Percentiles rank a stretch among this genome's conserved stretches.
These are phyloP conservation scores for Sitodiplosis mosellana DNA, from an alignment of 1,140 invertebrate genomes.

Conservation along the genomic window DNA sequence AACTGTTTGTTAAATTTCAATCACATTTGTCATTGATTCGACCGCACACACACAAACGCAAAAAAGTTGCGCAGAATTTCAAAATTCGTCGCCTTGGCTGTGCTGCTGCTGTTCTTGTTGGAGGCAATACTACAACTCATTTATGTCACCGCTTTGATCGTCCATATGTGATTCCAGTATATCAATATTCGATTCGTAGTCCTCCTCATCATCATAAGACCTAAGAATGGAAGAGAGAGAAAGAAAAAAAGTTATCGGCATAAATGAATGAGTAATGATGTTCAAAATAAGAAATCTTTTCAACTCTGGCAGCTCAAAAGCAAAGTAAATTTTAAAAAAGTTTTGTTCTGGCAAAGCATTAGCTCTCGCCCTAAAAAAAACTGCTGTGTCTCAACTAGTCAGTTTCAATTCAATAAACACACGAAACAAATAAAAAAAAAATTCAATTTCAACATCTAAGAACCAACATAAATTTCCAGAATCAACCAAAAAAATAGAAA, in stretches of 20 bases:
- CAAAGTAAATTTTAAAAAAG: too few species aligned
- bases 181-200: constrained; percentile 5
- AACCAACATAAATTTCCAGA: too few species aligned
- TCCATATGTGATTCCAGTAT: constrained; percentile 4
- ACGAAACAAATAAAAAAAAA: neutral
- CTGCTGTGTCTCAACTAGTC: too few species aligned
- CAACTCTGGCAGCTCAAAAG: too few species aligned
- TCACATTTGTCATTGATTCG: too few species aligned
- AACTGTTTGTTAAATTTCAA: too few species aligned
- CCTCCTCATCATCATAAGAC: constrained; percentile 3
- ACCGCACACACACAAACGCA: too few species aligned
- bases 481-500: too few species aligned
- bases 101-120: neutral
- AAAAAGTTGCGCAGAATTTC: too few species aligned
- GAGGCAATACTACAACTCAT: constrained; percentile 3
- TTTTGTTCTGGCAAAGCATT: too few species aligned
- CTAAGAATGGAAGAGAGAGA: neutral
- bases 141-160: constrained; percentile 2
- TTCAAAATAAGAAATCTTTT: neutral
- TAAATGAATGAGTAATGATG: neutral
- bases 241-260: neutral
- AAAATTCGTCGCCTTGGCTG: neutral
- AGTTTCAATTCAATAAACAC: neutral
- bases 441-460: too few species aligned
- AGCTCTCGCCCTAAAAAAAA: too few species aligned